Conservation (phyloP, 2,113 vertebrate species). For the Abramis brama region DNA sequence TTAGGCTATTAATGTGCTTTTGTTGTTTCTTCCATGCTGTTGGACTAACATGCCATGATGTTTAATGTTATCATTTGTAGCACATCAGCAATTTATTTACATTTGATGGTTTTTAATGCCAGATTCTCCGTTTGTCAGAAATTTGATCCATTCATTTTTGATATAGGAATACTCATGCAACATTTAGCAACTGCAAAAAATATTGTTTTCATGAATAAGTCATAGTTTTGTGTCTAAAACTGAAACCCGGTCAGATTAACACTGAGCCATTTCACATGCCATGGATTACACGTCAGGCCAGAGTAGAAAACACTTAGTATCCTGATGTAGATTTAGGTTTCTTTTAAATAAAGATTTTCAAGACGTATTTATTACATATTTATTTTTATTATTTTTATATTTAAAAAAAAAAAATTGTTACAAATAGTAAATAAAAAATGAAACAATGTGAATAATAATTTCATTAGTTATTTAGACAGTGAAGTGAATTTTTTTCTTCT, state of each 20-base stretch:
- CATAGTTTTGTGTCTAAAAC: neutral
- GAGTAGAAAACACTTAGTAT: neutral
- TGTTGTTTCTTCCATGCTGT: neutral
- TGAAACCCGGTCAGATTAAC: constrained; percentile 43
- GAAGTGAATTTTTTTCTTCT: neutral
- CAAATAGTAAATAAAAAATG: neutral
- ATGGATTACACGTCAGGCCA: constrained; percentile 28
- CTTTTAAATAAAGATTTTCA: neutral
- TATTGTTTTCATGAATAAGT: neutral
- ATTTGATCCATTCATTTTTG: neutral
- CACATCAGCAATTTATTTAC: neutral
- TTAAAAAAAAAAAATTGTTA: no score
- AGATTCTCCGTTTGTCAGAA: neutral
- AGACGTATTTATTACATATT: neutral
- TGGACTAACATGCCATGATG: neutral
- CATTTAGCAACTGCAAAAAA: neutral
- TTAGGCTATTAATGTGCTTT: neutral
- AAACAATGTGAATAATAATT: neutral
- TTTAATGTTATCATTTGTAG: neutral
- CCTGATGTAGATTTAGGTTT: neutral
- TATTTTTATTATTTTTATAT: neutral
- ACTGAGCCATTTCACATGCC: constrained; percentile 56
- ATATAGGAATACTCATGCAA: neutral
- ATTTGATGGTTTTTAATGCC: neutral
- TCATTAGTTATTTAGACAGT: neutral